Evolutionary conservation across 2,888 invertebrate genomes (phyloP).

Genomic region (Pristionchus fissidentatus): DNA sequence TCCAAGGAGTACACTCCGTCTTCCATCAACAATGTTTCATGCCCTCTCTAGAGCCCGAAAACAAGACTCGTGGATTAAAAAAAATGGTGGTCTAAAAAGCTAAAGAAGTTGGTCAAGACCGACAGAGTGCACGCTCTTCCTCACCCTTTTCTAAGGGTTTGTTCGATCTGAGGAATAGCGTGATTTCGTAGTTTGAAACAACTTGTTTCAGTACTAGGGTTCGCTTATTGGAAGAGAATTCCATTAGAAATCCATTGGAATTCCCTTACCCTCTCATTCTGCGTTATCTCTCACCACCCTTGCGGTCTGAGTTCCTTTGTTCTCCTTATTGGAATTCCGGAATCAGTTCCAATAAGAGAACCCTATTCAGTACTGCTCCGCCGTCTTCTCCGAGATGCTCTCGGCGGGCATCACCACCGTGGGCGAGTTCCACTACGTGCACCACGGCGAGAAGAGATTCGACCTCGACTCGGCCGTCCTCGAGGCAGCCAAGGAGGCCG

Average conservation of each 20-base stretch:
- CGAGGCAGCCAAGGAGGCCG: conserved; percentile 69
- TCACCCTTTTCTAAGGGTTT: no score
- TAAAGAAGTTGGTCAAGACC: not conserved
- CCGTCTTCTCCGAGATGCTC: conserved; percentile 73
- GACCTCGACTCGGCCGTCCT: conserved; percentile 70
- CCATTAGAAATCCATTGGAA: no score
- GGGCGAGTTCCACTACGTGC: conserved; percentile 75
- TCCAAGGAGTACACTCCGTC: not conserved
- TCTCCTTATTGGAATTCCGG: not conserved
- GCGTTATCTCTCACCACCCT: no score
- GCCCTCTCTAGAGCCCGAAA: no score
- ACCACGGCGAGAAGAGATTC: conserved; percentile 68
- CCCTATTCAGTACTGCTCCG: conserved; percentile 61
- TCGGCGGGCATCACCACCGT: conserved; percentile 73
- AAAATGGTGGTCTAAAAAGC: no score
- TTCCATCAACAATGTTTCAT: no score
- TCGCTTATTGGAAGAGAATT: no score
- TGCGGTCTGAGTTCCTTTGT: no score
- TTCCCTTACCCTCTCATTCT: no score
- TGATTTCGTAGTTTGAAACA: not conserved
- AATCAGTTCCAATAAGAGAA: not conserved
- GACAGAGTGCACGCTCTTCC: not conserved
- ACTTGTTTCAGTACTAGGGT: not conserved
- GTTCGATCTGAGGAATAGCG: no score
- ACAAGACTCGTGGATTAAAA: no score